These are phyloP conservation scores for Hydractinia echinata DNA, from an alignment of 30 jellyfish, hydroid and myxozoan species.

Conservation along the genomic window DNA sequence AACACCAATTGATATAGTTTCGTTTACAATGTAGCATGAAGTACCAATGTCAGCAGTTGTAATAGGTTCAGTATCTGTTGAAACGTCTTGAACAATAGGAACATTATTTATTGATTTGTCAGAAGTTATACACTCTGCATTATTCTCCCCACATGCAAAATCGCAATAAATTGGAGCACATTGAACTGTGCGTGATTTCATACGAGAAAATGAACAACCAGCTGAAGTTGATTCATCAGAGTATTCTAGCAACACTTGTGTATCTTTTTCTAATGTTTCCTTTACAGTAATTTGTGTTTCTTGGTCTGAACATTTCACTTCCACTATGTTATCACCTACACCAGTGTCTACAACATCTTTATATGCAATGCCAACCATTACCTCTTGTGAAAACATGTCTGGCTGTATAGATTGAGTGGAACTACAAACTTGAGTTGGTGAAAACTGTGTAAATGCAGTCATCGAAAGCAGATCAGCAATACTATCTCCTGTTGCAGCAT, in stretches of 20 bases:
- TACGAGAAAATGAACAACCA: conserved; percentile 7
- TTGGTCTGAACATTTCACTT: conserved; percentile 2
- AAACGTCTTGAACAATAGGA: conserved; percentile 1
- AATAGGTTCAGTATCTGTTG: conserved; percentile 22
- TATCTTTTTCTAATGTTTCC: neutral
- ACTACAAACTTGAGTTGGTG: neutral
- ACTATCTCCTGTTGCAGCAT: conserved; percentile 36
- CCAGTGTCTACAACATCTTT: conserved; percentile 44
- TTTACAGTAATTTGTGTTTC: conserved; percentile 27
- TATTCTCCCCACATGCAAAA: conserved; percentile 75
- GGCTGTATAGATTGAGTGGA: neutral
- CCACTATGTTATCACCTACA: conserved; percentile 61
- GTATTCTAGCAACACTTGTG: too few species aligned
- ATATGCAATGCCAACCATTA: conserved; percentile 47
- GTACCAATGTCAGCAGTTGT: neutral
- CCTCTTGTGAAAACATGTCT: neutral
- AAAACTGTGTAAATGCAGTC: conserved; percentile 37
- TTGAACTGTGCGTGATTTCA: conserved; percentile 2
- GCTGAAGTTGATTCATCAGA: neutral
- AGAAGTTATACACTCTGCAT: conserved; percentile 28
- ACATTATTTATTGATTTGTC: conserved; percentile 27
- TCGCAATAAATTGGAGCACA: conserved; percentile 15
- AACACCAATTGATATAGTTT: conserved; percentile 53
- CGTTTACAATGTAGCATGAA: conserved; percentile 13
- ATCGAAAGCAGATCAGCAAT: conserved; percentile 19